phyloP scores from a whole-genome alignment of 2,797 vertebrate genomes.

The Microchirus variegatus region DNA sequence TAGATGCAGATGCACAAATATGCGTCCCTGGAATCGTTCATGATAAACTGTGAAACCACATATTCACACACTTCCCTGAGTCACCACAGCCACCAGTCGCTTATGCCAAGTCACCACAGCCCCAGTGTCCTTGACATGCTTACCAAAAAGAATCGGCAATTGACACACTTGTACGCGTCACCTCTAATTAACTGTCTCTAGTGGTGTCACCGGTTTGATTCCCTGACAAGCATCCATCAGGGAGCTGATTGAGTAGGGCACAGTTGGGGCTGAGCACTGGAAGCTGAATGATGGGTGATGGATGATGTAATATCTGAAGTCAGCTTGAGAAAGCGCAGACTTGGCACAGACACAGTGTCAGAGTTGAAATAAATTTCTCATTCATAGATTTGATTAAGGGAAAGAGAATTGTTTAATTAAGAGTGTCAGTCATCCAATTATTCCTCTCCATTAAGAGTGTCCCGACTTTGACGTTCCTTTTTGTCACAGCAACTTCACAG shows the following conservation, averaged over 20 bases:
- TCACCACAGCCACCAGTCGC: conserved; percentile 39
- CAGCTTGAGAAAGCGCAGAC: conserved; percentile 44
- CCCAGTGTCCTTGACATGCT: conserved; percentile 76
- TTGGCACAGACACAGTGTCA: conserved; percentile 48
- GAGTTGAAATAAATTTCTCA: conserved; percentile 68
- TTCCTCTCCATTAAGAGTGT: conserved; percentile 57
- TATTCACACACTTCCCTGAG: conserved; percentile 16
- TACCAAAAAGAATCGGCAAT: conserved; percentile 64
- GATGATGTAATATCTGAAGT: conserved; percentile 72
- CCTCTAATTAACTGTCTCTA: conserved; percentile 73
- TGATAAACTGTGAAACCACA: background rate
- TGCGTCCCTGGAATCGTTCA: background rate
- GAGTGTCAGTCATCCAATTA: conserved; percentile 63
- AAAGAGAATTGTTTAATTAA: conserved; percentile 76
- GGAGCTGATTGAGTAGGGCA: conserved; percentile 59
- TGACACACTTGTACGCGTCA: conserved; percentile 64
- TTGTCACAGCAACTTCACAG: background rate
- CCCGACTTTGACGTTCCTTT: too few species aligned
- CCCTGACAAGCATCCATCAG: conserved; percentile 71
- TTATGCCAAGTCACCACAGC: conserved; percentile 49
- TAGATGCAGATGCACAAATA: conserved; percentile 23
- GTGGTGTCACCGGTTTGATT: conserved; percentile 70
- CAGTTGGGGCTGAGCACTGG: conserved; percentile 25
- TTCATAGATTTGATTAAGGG: conserved; percentile 73
- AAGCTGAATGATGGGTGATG: conserved; percentile 57